These are phyloP conservation scores for Hypselothyrea guttata DNA, from an alignment of 2,888 invertebrate species.

Conservation along the genomic window DNA sequence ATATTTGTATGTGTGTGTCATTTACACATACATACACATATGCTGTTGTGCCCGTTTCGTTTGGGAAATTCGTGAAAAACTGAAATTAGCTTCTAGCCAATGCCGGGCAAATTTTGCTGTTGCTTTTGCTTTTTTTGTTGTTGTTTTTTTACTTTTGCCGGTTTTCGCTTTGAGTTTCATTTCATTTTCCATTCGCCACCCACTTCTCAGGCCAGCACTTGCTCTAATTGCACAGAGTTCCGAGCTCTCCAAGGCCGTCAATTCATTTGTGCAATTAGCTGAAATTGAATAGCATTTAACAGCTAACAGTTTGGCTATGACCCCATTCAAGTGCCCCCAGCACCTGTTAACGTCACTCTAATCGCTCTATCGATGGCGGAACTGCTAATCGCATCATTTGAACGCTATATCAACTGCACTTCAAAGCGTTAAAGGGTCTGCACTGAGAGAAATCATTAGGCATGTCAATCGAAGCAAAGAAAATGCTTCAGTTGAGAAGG, in stretches of 20 bases:
- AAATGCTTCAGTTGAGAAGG: too few relatives aligned
- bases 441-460: too few relatives aligned
- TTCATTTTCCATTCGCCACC: slow-evolving; percentile 26
- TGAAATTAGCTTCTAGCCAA: slow-evolving; percentile 64
- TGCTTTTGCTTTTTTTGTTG: slow-evolving; percentile 51
- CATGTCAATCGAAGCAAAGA: too few relatives aligned
- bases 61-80: slow-evolving; percentile 70
- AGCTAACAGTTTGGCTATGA: slow-evolving; percentile 53
- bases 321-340: slow-evolving; percentile 21
- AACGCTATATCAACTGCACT: too few relatives aligned
- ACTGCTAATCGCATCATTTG: too few relatives aligned
- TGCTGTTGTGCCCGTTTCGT: slow-evolving; percentile 62
- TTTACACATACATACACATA: slow-evolving; percentile 20
- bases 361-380: too few relatives aligned
- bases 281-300: slow-evolving; percentile 70
- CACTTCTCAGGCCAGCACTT: slow-evolving; percentile 18
- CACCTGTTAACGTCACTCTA: slow-evolving; percentile 2
- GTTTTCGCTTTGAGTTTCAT: slow-evolving; percentile 1
- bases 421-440: too few relatives aligned
- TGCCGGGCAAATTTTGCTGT: slow-evolving; percentile 51
- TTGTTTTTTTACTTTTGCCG: slow-evolving; percentile 11
- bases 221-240: slow-evolving; percentile 20
- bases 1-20: slow-evolving; percentile 8
- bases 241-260: slow-evolving; percentile 56
- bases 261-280: slow-evolving; percentile 70